A percentile compares a stretch with the other conserved stretches of the same genome.
phyloP scores from a whole-genome alignment of 2,888 invertebrate species.

The Schizaphis graminum region DNA sequence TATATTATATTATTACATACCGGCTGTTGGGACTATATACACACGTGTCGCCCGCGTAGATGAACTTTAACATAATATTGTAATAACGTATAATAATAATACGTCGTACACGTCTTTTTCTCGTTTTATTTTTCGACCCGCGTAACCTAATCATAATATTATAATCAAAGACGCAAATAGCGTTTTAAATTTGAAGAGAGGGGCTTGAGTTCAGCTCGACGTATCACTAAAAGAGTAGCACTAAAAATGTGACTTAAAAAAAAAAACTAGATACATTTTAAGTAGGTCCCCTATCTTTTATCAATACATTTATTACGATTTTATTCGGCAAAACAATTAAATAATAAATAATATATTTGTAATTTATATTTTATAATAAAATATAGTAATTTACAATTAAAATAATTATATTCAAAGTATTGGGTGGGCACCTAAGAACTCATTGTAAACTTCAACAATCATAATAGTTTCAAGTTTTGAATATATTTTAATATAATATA shows the following conservation, averaged over 20 bases:
- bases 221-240: not conserved
- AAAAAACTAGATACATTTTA: not conserved
- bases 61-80: not conserved
- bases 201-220: not conserved
- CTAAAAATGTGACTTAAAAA: not conserved
- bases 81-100: not conserved
- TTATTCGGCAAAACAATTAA: not conserved
- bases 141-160: not conserved
- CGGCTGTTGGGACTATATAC: not conserved
- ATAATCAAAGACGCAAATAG: not conserved
- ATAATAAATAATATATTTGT: not conserved
- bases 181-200: not conserved
- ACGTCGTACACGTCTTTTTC: not conserved
- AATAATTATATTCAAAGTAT: not conserved
- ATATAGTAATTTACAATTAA: not conserved
- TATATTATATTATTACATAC: not conserved
- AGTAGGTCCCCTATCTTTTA: too few species aligned
- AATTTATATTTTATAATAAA: not conserved
- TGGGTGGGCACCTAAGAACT: not conserved
- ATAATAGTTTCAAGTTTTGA: not conserved
- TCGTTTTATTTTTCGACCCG: not conserved
- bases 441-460: not conserved
- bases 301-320: too few species aligned
- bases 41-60: not conserved
- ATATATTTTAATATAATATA: not conserved